Base-by-base conservation (phyloP, 1,140 invertebrate species). In the Luehdorfia chinensis region DNA sequence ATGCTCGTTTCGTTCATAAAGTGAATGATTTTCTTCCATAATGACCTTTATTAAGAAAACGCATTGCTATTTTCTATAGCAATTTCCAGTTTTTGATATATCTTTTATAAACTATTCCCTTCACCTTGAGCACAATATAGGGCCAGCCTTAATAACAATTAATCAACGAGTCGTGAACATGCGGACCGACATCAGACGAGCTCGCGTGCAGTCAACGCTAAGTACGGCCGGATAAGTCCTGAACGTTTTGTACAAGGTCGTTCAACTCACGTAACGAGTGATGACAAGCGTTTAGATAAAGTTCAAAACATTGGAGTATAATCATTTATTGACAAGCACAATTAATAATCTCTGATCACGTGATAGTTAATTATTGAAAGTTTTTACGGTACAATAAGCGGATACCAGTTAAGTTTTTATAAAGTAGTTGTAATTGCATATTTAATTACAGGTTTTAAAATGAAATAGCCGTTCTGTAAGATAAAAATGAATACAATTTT, bases 221-320 rank as follows among this genome's bases (percentile, higher is more conserved):
- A 11, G 12, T 21, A 23, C 9, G 15, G 15, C 60, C 60, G 58
- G 61, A 59, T 64, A 47, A 34, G 18, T 36, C 28, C n/a, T 31
- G n/a, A 13, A 31, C 28, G 11, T 12, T 49, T 12, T 2, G 9
- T 12, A 53, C 60, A 65, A 65, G 61, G 61, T 60, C 61, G 41
- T 56, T 64, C 48, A 64, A 64, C 57, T 64, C 61, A 65, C 57
- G 61, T 54, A 65, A 49, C 54, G 47, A 49, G 31, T 31, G 15
- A 39, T 39, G 4, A 16, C 37, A 16, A 13, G 21, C 6, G 12
- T 3, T 41, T 41, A 41, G 11, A 27, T 21, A 41, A 41, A 28
- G 23, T 41, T 41, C 41, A 34, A 50, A 50, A 50, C 50, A 61
- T 51, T 12, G 23, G 25, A 39, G 28, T 55, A 50, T 47, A 37